These are phyloP conservation scores for Characodon lateralis DNA, from an alignment of 2,797 vertebrate species.

Conservation along the genomic window DNA sequence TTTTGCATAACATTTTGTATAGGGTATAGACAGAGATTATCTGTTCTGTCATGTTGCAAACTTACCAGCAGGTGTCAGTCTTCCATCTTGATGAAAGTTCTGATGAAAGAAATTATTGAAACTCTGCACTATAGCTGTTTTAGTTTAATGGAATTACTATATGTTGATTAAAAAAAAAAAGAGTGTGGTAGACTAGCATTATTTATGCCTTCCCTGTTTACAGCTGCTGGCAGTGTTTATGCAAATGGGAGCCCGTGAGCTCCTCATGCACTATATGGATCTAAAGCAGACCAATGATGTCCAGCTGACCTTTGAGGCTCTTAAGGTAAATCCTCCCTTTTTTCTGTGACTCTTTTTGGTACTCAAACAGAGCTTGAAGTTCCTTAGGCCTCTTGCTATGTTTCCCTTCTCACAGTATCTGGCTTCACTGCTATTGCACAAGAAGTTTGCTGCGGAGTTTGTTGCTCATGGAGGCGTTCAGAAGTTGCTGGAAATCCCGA, in stretches of 20 bases:
- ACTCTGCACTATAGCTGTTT: background rate
- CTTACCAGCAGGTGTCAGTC: slow-evolving; percentile 69
- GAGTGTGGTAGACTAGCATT: background rate
- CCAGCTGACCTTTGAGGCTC: slow-evolving; percentile 96
- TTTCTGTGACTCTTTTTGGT: background rate
- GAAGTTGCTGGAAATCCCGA: slow-evolving; percentile 95
- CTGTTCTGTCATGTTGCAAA: slow-evolving; percentile 29
- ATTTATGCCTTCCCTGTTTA: slow-evolving; percentile 15
- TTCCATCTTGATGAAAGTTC: slow-evolving; percentile 23
- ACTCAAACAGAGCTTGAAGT: background rate
- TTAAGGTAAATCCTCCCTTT: slow-evolving; percentile 85
- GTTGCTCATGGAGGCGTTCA: slow-evolving; percentile 98
- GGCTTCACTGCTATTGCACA: slow-evolving; percentile 95
- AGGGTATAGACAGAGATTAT: background rate
- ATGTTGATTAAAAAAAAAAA: background rate
- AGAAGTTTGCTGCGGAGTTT: slow-evolving; percentile 99
- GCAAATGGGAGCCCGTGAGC: slow-evolving; percentile 95
- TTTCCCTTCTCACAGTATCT: slow-evolving; percentile 83
- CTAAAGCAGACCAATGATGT: slow-evolving; percentile 97
- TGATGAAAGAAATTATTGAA: background rate
- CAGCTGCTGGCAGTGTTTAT: slow-evolving; percentile 97
- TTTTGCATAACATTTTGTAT: background rate
- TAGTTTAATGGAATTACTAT: background rate
- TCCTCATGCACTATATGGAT: slow-evolving; percentile 98
- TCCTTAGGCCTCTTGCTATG: background rate